These are phyloP conservation scores for Pogonomyrmex barbatus DNA, from an alignment of 1,140 invertebrate species.

Conservation along the genomic window DNA sequence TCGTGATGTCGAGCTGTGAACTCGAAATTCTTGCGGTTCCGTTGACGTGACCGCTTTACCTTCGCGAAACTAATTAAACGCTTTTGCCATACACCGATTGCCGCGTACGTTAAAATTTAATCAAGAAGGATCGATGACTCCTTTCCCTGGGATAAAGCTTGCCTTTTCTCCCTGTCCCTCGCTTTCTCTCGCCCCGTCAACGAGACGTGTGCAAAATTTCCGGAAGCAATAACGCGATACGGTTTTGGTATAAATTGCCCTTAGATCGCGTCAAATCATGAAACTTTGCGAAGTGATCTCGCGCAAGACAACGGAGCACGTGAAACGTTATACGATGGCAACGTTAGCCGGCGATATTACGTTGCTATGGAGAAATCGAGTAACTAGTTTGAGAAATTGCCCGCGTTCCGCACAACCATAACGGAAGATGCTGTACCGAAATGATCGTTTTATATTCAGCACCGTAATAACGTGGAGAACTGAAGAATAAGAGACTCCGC, in stretches of 20 bases:
- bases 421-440: conserved; percentile 6
- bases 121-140: not conserved
- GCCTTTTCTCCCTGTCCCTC: not conserved
- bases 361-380: conserved; percentile 66
- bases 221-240: not conserved
- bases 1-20: not conserved
- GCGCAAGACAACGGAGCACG: conserved; percentile 41
- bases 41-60: not conserved
- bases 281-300: conserved; percentile 9
- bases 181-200: no score
- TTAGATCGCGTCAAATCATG: not conserved
- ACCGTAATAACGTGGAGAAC: not conserved
- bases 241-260: conserved; percentile 28
- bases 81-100: not conserved
- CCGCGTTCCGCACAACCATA: conserved; percentile 42
- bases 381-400: conserved; percentile 49
- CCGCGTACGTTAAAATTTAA: not conserved
- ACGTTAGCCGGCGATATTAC: conserved; percentile 65
- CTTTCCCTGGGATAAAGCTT: not conserved
- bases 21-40: not conserved
- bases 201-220: not conserved
- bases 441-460: conserved; percentile 35
- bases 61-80: conserved; percentile 18
- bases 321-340: conserved; percentile 68
- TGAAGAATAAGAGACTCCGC: not conserved